Conservation (phyloP, 2,797 vertebrate species). For the Microctenopoma steveboyesi region DNA sequence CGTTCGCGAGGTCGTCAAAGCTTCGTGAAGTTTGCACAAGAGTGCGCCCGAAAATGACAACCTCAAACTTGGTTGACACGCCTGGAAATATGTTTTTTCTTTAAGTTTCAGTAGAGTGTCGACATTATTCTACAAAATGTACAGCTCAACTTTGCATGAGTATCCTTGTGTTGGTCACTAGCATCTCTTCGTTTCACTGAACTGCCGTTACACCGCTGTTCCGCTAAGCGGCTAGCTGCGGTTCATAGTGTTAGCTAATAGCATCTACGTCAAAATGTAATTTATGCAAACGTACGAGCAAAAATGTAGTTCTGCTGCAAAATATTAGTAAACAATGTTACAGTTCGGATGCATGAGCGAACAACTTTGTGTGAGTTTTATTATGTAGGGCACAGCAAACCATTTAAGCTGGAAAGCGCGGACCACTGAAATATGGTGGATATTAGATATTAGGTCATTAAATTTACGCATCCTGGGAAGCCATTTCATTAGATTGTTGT, state of each 20-base stretch:
- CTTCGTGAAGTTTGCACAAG: conserved; percentile 58
- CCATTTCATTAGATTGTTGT: conserved; percentile 75
- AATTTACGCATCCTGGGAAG: conserved; percentile 68
- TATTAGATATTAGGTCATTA: conserved; percentile 75
- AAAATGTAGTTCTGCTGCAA: neutral
- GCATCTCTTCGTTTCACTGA: conserved; percentile 62
- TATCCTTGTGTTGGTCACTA: conserved; percentile 65
- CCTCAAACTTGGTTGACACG: conserved; percentile 38
- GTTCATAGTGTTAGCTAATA: conserved; percentile 68
- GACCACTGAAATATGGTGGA: conserved; percentile 57
- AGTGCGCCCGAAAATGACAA: conserved; percentile 35
- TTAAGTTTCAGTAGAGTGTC: conserved; percentile 27
- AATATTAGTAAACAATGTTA: neutral
- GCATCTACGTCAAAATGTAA: conserved; percentile 74
- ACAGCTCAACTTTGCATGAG: conserved; percentile 63
- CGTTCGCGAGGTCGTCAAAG: conserved; percentile 55
- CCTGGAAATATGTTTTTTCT: conserved; percentile 18
- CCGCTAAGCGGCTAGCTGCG: conserved; percentile 50
- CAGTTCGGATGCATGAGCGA: neutral
- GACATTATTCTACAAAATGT: conserved; percentile 34
- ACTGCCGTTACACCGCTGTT: conserved; percentile 57
- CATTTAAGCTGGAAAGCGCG: conserved; percentile 30
- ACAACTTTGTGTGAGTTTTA: neutral
- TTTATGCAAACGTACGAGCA: conserved; percentile 34
- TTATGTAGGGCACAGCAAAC: neutral